Evolutionary conservation across 2,797 vertebrate genomes (phyloP).

Genomic region (Salarias fasciatus): DNA sequence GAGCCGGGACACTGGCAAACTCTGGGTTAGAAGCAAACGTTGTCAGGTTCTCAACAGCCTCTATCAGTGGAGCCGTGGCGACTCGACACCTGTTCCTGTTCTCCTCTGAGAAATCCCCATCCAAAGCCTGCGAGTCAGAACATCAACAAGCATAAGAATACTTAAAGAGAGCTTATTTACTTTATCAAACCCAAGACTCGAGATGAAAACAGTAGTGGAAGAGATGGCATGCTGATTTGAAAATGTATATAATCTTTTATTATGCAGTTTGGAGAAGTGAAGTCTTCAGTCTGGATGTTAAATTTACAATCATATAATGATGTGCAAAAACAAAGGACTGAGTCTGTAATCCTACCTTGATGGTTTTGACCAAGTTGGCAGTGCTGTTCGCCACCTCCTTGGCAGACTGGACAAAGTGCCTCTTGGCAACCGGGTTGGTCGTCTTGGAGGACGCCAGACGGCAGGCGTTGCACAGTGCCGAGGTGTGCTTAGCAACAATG

Average conservation of each 20-base stretch:
- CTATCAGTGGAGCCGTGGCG: slow-evolving; percentile 92
- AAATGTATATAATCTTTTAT: no score
- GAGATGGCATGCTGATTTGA: background rate
- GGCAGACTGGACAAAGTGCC: slow-evolving; percentile 98
- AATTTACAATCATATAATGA: no score
- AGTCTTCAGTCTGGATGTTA: no score
- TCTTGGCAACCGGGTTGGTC: slow-evolving; percentile 94
- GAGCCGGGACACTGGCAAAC: slow-evolving; percentile 96
- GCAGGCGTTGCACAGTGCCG: slow-evolving; percentile 96
- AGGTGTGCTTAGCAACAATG: slow-evolving; percentile 98
- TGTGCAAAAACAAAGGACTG: background rate
- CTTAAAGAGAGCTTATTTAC: background rate
- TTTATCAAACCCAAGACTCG: background rate
- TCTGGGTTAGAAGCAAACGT: slow-evolving; percentile 97
- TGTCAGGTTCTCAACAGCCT: slow-evolving; percentile 96
- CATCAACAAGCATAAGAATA: background rate
- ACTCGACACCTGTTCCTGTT: slow-evolving; percentile 92
- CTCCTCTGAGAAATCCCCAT: slow-evolving; percentile 98
- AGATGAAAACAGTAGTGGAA: slow-evolving; percentile 12
- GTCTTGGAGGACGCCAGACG: slow-evolving; percentile 97
- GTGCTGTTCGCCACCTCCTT: slow-evolving; percentile 99
- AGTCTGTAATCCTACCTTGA: slow-evolving; percentile 86
- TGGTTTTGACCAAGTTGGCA: slow-evolving; percentile 98
- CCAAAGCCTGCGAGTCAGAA: slow-evolving; percentile 85
- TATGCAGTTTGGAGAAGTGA: no score